Evolutionary conservation across 2,888 invertebrate genomes (phyloP), one percentile per base, ranked within the genome.

Genomic region (Bombyx huttoni): DNA sequence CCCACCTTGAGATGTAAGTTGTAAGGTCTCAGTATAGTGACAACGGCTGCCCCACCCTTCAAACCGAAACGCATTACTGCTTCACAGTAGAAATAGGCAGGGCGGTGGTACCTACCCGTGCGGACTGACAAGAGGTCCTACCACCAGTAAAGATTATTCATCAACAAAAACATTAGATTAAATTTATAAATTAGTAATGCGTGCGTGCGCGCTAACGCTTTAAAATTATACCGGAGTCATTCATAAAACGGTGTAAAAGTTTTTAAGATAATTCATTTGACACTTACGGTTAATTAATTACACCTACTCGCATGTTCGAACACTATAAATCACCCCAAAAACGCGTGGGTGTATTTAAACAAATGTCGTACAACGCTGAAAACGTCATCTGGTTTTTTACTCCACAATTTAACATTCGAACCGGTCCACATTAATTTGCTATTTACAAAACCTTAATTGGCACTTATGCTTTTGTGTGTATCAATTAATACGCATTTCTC

Each of bases 381-480:
- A 40, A 8, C 12, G 3, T 40, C 40, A 40, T 7, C 9, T 40
- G 40, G 40, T 40, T 40, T 40, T 40, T 10, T 10, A 40, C 8
- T 10, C 40, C 6, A 40, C 24, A 40, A 40, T 40, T 40, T 12
- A 10, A 40, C 40, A 7, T 40, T 40, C 12, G 7, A 40, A 40
- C 40, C 12, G 40, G 63, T 64, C 57, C 59, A 57, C 67, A 69
- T 75, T 68, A 73, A 75, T 3, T 24, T 24, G 24, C 24, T 73
- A 70, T 68, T 66, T 61, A 67, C 66, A 73, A 73, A 70, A 68
- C 64, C 75, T 81, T 81, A 83, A 83, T 83, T 81, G 77, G 70
- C 60, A 60, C 61, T 77, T 76, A 80, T 81, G 76, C 63, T 65
- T 64, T 70, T 70, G 68, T 75, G 79, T 78, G 78, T 81, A 80